Percentiles rank a stretch among this genome's conserved stretches.
Conservation (phyloP, 2,888 invertebrate species). For the Agrochola macilenta region DNA sequence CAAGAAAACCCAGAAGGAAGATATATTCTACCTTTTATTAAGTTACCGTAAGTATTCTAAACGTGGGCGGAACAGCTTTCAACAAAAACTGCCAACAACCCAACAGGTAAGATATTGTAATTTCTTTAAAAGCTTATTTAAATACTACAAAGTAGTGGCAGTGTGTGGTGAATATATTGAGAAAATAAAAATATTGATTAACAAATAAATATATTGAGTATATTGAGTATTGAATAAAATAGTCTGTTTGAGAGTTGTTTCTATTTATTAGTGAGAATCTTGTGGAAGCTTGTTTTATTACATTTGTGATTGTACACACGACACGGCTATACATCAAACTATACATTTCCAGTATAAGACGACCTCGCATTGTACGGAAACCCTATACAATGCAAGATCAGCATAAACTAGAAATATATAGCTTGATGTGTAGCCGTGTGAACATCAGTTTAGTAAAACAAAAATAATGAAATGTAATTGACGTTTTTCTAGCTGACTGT, state of each 20-base stretch:
- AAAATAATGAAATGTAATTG: too few species aligned
- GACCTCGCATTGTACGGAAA: too few species aligned
- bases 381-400: too few species aligned
- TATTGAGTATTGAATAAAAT: too few species aligned
- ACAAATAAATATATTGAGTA: too few species aligned
- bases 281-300: not conserved
- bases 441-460: too few species aligned
- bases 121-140: constrained; percentile 57
- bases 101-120: constrained; percentile 49
- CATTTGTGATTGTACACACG: not conserved
- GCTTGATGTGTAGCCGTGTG: too few species aligned
- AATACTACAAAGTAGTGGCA: constrained; percentile 35
- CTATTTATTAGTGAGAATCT: not conserved
- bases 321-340: too few species aligned
- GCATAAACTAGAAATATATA: too few species aligned
- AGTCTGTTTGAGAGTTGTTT: not conserved
- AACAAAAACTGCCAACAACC: constrained; percentile 22
- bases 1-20: not conserved
- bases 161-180: not conserved
- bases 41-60: constrained; percentile 14
- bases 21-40: constrained; percentile 32
- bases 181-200: too few species aligned
- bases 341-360: too few species aligned
- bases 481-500: not conserved
- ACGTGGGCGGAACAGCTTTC: constrained; percentile 39